Conservation (phyloP, 2,888 invertebrate genomes). For the Noctua fimbriata region DNA sequence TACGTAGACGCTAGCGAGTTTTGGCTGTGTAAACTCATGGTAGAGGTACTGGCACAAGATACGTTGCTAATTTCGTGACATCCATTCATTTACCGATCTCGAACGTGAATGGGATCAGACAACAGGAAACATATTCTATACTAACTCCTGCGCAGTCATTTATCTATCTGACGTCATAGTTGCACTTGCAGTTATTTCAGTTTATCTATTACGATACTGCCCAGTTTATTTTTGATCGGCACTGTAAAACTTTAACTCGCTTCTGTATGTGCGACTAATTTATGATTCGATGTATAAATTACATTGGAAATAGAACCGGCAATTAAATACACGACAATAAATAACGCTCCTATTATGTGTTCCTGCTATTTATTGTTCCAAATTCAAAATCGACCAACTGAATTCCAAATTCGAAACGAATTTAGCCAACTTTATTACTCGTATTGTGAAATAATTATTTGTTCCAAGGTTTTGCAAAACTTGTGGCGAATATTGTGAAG, state of each 20-base stretch:
- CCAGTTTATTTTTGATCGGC: slow-evolving; percentile 58
- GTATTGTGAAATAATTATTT: slow-evolving; percentile 62
- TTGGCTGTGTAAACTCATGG: too few species aligned
- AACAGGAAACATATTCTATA: slow-evolving; percentile 64
- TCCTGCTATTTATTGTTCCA: slow-evolving; percentile 74
- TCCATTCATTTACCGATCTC: slow-evolving; percentile 87
- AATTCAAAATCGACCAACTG: slow-evolving; percentile 71
- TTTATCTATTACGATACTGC: slow-evolving; percentile 36
- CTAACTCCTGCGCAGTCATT: slow-evolving; percentile 29
- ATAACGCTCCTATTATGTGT: slow-evolving; percentile 74
- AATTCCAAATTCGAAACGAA: slow-evolving; percentile 63
- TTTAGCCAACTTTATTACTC: slow-evolving; percentile 65
- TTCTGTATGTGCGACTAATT: slow-evolving; percentile 75
- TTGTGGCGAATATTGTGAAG: slow-evolving; percentile 54
- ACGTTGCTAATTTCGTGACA: slow-evolving; percentile 86
- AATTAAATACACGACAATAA: slow-evolving; percentile 78
- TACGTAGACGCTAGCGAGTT: too few species aligned
- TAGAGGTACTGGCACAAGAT: slow-evolving; percentile 87
- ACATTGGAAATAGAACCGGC: slow-evolving; percentile 78
- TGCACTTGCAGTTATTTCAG: slow-evolving; percentile 53
- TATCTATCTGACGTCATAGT: slow-evolving; percentile 33
- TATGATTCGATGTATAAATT: slow-evolving; percentile 78
- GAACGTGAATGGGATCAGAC: slow-evolving; percentile 86
- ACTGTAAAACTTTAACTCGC: slow-evolving; percentile 59
- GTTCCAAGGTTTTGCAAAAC: slow-evolving; percentile 58